Conservation (phyloP, 2,113 vertebrate species). For the Struthidea cinerea region DNA sequence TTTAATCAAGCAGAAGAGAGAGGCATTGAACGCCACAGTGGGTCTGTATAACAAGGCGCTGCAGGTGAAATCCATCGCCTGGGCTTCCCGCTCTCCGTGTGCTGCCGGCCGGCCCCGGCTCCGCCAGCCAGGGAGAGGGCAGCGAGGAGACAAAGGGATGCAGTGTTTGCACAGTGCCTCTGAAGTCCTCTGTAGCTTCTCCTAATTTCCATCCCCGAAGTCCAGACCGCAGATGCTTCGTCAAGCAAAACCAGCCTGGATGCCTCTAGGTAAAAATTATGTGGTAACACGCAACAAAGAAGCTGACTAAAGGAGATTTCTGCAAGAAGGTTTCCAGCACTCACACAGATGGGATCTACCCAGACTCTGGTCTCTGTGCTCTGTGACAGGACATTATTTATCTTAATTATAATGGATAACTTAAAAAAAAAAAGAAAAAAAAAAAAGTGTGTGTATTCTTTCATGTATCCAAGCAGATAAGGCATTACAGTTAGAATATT, state of each 20-base stretch:
- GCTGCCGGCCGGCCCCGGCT: not conserved
- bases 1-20: conserved; percentile 33
- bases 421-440: not conserved
- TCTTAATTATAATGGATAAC: not conserved
- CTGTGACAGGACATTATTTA: conserved; percentile 13
- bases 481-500: not conserved
- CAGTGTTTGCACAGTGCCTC: not conserved
- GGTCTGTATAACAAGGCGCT: not conserved
- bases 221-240: not conserved
- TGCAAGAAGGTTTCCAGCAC: conserved; percentile 5
- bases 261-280: conserved; percentile 13
- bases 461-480: not conserved
- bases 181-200: not conserved
- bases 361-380: not conserved
- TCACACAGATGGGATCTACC: not conserved
- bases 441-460: not conserved
- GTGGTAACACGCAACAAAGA: not conserved
- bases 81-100: accelerated
- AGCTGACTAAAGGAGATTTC: conserved; percentile 33
- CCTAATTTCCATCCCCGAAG: not conserved
- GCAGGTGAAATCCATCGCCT: not conserved
- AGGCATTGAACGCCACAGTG: not conserved
- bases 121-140: not conserved
- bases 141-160: not conserved
- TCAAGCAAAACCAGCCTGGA: not conserved